Evolutionary conservation across 2,888 invertebrate species (phyloP).

Genomic region (Agriopis marginaria): DNA sequence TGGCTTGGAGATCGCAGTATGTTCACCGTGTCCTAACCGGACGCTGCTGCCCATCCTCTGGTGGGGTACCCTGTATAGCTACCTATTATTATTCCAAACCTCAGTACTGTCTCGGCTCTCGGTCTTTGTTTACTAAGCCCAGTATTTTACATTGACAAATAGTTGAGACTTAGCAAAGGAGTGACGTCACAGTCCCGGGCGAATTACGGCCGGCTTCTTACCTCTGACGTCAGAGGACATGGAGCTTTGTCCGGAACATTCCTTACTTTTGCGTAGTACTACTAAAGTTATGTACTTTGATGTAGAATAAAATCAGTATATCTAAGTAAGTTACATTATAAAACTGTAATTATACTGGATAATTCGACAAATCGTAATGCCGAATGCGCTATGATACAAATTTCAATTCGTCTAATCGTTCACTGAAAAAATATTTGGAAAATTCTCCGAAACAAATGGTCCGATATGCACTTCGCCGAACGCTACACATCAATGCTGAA

Average conservation of each 20-base stretch:
- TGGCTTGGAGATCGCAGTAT: too few relatives aligned
- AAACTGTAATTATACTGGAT: too few relatives aligned
- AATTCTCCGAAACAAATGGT: too few relatives aligned
- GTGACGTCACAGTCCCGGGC: conserved; percentile 16
- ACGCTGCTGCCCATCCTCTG: too few relatives aligned
- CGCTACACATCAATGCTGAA: too few relatives aligned
- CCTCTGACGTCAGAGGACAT: conserved; percentile 18
- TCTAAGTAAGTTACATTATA: background rate
- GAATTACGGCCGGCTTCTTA: conserved; percentile 6
- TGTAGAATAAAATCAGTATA: background rate
- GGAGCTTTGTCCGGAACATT: background rate
- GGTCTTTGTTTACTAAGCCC: conserved; percentile 14
- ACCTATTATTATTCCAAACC: background rate
- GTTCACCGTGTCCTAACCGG: too few relatives aligned
- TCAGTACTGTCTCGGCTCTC: background rate
- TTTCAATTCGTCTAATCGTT: too few relatives aligned
- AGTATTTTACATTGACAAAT: conserved; percentile 28
- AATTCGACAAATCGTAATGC: too few relatives aligned
- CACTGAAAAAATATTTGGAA: too few relatives aligned
- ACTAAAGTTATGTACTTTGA: background rate
- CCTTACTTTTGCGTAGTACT: background rate
- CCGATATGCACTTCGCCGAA: too few relatives aligned
- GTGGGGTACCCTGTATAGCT: too few relatives aligned
- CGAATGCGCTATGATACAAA: too few relatives aligned
- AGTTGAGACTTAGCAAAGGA: conserved; percentile 16